A percentile compares a stretch with the other conserved stretches of the same genome.
phyloP scores from a whole-genome alignment of 2,113 vertebrate genomes.

The Thunnus thynnus region DNA sequence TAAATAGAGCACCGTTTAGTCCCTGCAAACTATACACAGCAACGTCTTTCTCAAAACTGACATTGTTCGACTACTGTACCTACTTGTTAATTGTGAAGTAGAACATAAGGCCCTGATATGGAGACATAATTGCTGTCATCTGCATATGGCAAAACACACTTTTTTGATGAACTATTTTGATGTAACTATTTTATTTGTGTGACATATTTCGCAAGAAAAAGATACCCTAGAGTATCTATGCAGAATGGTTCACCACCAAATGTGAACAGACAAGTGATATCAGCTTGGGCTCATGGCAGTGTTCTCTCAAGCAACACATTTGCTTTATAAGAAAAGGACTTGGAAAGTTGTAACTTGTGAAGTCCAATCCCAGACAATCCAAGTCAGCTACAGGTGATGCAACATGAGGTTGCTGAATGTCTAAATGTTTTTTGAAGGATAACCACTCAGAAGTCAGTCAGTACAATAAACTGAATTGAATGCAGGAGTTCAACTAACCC shows the following conservation, averaged over 20 bases:
- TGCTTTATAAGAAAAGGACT: background rate
- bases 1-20: no score
- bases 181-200: no score
- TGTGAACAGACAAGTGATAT: conserved; percentile 4
- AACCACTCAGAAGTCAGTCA: conserved; percentile 32
- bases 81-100: no score
- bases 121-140: no score
- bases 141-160: no score
- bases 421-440: conserved; percentile 1
- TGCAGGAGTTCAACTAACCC: conserved; percentile 2
- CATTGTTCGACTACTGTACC: no score
- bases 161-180: no score
- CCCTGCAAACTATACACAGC: no score
- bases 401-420: conserved; percentile 19
- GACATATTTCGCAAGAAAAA: no score
- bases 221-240: background rate
- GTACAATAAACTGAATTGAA: conserved; percentile 14
- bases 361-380: conserved; percentile 3
- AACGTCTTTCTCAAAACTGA: no score
- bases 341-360: conserved; percentile 14
- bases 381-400: conserved; percentile 31
- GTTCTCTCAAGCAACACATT: background rate
- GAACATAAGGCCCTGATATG: no score
- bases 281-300: background rate
- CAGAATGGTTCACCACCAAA: background rate